These are phyloP conservation scores for Linurgus olivaceus DNA, from an alignment of 2,797 vertebrate genomes.

Conservation along the genomic window DNA sequence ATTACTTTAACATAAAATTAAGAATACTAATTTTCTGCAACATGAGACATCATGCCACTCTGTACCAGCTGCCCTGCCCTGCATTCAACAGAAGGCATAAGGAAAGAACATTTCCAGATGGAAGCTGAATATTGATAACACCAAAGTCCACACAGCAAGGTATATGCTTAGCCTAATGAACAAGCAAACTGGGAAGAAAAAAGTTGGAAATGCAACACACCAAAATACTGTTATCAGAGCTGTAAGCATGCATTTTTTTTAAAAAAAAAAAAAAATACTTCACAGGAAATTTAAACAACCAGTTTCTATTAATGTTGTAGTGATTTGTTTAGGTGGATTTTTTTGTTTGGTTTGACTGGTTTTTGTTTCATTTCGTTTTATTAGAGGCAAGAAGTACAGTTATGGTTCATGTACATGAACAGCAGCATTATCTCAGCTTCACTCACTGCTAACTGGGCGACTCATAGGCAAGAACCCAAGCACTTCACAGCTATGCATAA, in stretches of 20 bases:
- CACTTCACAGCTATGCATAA: background rate
- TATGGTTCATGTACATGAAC: fast-evolving
- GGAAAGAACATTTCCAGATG: background rate
- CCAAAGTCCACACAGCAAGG: background rate
- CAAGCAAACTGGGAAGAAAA: background rate
- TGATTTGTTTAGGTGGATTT: background rate
- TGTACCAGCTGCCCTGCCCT: background rate
- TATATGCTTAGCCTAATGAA: background rate
- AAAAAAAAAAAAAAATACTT: background rate
- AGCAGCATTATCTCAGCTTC: background rate
- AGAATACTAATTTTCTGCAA: background rate
- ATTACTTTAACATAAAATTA: background rate
- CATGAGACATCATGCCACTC: background rate
- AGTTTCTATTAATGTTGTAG: background rate
- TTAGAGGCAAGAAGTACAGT: background rate
- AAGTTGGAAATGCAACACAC: fast-evolving
- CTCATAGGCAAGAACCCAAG: fast-evolving
- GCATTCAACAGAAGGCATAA: background rate
- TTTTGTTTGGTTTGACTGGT: background rate
- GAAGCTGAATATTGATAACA: background rate
- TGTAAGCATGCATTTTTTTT: background rate
- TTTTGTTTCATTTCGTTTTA: background rate
- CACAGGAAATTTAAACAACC: background rate
- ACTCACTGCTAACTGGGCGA: fast-evolving
- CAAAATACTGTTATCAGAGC: background rate